A percentile compares a stretch with the other conserved stretches of the same genome.
These are phyloP conservation scores for Aeoliscus strigatus DNA, from an alignment of 2,797 vertebrate genomes.

Conservation along the genomic window DNA sequence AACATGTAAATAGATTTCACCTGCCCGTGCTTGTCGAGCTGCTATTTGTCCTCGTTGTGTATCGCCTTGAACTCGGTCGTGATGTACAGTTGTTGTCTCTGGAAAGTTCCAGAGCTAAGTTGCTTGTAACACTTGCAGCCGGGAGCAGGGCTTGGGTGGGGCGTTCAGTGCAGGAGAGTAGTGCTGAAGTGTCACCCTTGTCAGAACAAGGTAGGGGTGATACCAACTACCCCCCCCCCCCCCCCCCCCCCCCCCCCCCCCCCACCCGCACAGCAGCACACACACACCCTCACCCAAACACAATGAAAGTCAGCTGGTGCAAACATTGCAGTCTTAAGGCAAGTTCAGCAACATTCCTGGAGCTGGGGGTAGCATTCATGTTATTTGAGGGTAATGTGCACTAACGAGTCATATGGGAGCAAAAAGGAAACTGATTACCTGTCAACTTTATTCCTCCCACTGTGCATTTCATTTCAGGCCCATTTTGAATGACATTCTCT, in stretches of 20 bases:
- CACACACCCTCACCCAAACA: constrained; percentile 9
- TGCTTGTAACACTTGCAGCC: constrained; percentile 14
- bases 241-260: constrained; percentile 6
- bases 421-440: no score
- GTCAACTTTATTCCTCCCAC: no score
- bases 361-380: neutral
- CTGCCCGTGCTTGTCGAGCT: neutral
- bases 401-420: no score
- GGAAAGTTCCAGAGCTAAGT: constrained; percentile 46
- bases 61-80: neutral
- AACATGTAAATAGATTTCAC: neutral
- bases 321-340: constrained; percentile 16
- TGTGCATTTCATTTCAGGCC: no score
- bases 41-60: neutral
- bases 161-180: constrained; percentile 21
- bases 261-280: neutral
- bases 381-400: no score
- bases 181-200: constrained; percentile 10
- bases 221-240: constrained; percentile 6
- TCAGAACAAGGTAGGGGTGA: constrained; percentile 33
- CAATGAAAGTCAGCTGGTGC: constrained; percentile 7
- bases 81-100: constrained; percentile 4
- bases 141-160: constrained; percentile 4
- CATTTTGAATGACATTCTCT: no score
- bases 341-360: constrained; percentile 33